Base-by-base conservation (phyloP, 1,140 invertebrate species). In the Drosophila guanche region DNA sequence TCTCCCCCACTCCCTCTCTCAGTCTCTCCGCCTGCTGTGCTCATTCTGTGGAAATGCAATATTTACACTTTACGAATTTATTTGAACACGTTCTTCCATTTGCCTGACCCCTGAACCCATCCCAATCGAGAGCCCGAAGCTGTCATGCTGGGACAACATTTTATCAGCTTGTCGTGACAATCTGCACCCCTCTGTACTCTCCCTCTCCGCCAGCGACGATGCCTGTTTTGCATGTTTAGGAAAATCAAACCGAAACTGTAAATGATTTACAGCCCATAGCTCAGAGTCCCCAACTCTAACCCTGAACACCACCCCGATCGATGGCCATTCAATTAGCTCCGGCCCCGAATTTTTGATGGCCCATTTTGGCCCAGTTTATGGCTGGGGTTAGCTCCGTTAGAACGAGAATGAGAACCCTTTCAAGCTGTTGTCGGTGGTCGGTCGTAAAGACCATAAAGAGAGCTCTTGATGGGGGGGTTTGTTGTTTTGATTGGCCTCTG, bases 11-110 rank as follows among this genome's bases (percentile, higher is more conserved):
- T 10, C 7, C 40, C 42, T 3, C 40, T 5, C 23, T 6, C 16
- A 2, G n/a, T 6, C 12, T 2, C 29, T 33, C 7, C 3, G 7
- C 29, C 8, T 37, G 27, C 16, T 6, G 5, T 14, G 4, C 20
- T 12, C 42, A 42, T 16, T 16, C 3, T 7, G 25, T 51, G 48
- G 46, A 67, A 88, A 83, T 68, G 76, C 66, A 83, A 88, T 88
- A 88, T 86, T 88, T 88, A 76, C 78, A 68, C 74, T 81, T 54
- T 55, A 72, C 53, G 66, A 88, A 83, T 86, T 86, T 85, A 70
- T 85, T 85, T 85, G 60, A 80, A 81, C 81, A 81, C 83, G 80
- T 81, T 81, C 62, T 50, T 66, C 61, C 61, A 56, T 52, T 62
- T 60, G 54, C 54, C 67, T 42, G 68, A 53, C 71, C 65, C 4